Evolutionary conservation across 2,113 vertebrate genomes (phyloP), one percentile per base, ranked within the genome.

Genomic region (Perca schrenkii): DNA sequence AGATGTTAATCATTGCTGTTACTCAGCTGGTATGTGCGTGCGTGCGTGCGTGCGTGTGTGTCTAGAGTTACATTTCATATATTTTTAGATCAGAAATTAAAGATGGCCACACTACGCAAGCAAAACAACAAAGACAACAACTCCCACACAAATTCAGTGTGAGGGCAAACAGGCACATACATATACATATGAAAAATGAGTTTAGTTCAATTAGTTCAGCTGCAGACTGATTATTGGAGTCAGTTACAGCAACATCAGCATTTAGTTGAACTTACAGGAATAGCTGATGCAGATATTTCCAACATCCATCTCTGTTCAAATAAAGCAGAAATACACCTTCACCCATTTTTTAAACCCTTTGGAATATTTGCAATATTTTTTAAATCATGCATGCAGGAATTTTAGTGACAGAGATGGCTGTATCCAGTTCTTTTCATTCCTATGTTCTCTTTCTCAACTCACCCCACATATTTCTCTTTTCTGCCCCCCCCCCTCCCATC

Each of bases 271-370:
- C 92, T 94, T 92, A 93, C 92, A 93, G 22, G 83, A 88, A 49
- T 92, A 94, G 88, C 62, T 91, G 88, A 93, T 78, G 89, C 74
- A 88, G 83, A 93, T 78, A 84, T 91, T 92, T 88, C 76, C 91
- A 88, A 77, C 66, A 85, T 93, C 91, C 86, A 91, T 77, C 31
- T 94, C 92, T 94, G 91, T 94, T 91, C 57, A 69, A 78, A 91
- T 47, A 83, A 83, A 88, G 54, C 56, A 86, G 25, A 90, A 79
- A 71, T 36, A 57, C 13, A 80, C 21, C 63, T 73, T 70, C 19
- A 77, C 22, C 47, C 36, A 43, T 52, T 46, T 22, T 10, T 69
- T 53, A 19, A 57, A 16, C 25, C 36, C 31, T 36, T 60, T 21
- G 15, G 61, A 65, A 56, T 16, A 57, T 34, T 13, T 49, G 7